Evolutionary conservation across 2,113 vertebrate genomes (phyloP).

Genomic region (Lepus americanus): DNA sequence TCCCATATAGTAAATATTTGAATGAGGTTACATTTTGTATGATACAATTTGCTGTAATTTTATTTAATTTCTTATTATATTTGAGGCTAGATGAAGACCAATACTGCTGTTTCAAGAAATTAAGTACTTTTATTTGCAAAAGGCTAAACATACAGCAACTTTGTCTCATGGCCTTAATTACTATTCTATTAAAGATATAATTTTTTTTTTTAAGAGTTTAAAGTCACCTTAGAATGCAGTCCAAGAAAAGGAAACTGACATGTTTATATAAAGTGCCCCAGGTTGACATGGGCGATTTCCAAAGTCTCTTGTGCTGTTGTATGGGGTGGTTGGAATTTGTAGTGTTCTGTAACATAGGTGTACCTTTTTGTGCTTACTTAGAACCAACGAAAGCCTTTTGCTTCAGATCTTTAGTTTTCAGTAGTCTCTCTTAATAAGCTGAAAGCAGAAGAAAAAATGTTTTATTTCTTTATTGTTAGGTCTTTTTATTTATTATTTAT

Average conservation of each 20-base stretch:
- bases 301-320: constrained; percentile 15
- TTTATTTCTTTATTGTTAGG: constrained; percentile 34
- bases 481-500: neutral
- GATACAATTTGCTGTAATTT: constrained; percentile 24
- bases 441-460: constrained; percentile 3
- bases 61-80: neutral
- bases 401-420: constrained; percentile 49
- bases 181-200: neutral
- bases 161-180: neutral
- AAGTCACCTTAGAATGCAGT: constrained; percentile 42
- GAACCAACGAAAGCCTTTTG: constrained; percentile 42
- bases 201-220: neutral
- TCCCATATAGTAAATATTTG: neutral
- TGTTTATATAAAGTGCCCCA: constrained; percentile 25
- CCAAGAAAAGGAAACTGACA: constrained; percentile 24
- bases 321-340: constrained; percentile 29
- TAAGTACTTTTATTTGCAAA: neutral
- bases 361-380: constrained; percentile 25
- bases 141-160: constrained; percentile 1
- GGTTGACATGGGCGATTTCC: constrained; percentile 26
- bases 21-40: constrained; percentile 48
- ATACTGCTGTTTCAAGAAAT: constrained; percentile 5
- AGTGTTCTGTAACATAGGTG: neutral
- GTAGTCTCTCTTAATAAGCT: constrained; percentile 17
- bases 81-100: constrained; percentile 35